These are phyloP conservation scores for Phylloscopus whistleri DNA, from an alignment of 2,113 vertebrate species.

Conservation along the genomic window DNA sequence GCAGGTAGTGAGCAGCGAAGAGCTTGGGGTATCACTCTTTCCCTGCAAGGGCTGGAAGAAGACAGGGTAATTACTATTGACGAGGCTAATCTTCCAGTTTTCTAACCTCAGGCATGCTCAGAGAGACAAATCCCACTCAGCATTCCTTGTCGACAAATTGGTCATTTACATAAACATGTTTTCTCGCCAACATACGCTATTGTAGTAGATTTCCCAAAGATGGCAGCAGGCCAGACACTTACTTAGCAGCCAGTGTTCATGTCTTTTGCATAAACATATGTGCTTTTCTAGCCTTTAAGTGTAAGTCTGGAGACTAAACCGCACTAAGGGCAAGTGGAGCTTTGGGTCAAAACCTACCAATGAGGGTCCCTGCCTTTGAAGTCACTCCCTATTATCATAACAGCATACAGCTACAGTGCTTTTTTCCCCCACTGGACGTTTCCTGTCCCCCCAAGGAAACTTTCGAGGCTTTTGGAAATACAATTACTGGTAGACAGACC, in stretches of 20 bases:
- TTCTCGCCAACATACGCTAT: neutral
- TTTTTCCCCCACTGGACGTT: neutral
- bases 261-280: neutral
- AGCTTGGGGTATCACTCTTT: neutral
- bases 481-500: neutral
- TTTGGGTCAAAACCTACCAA: neutral
- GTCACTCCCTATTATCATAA: neutral
- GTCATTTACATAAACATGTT: neutral
- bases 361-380: neutral
- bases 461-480: neutral
- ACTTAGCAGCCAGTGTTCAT: neutral
- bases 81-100: neutral
- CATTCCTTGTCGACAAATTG: conserved; percentile 3
- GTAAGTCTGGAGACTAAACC: neutral
- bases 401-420: neutral
- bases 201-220: neutral
- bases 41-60: neutral
- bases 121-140: neutral
- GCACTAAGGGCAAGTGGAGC: neutral
- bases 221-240: conserved; percentile 45
- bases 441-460: neutral
- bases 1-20: neutral
- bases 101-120: neutral
- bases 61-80: conserved; percentile 15
- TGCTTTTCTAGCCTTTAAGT: neutral